Percentiles rank a stretch among this genome's conserved stretches.
These are phyloP conservation scores for Onychostoma macrolepis DNA, from an alignment of 2,113 vertebrate species.

Conservation along the genomic window DNA sequence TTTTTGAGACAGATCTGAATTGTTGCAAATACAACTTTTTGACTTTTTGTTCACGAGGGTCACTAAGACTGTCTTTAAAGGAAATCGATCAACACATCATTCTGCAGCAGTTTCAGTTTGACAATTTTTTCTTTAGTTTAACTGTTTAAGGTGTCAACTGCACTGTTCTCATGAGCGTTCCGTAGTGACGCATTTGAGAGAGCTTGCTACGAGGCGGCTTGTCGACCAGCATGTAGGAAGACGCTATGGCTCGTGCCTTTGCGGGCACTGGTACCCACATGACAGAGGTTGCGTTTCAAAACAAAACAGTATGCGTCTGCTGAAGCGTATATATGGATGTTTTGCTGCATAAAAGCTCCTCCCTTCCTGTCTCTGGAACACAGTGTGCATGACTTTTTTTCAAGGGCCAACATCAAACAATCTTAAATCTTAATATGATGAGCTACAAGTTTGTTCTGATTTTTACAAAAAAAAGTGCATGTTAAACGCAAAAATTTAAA, in stretches of 20 bases:
- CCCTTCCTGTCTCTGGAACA: slow-evolving; percentile 46
- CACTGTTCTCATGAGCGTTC: slow-evolving; percentile 7
- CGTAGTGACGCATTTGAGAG: slow-evolving; percentile 52
- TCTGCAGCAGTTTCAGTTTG: slow-evolving; percentile 53
- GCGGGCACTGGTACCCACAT: slow-evolving; percentile 17
- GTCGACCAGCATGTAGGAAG: background rate
- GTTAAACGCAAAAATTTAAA: background rate
- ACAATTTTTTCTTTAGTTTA: slow-evolving; percentile 22
- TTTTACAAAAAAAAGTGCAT: background rate
- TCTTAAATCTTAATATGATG: background rate
- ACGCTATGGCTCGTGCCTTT: slow-evolving; percentile 7
- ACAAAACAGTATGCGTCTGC: slow-evolving; percentile 13
- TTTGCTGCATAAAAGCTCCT: slow-evolving; percentile 40
- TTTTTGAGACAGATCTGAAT: background rate
- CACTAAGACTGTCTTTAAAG: slow-evolving; percentile 41
- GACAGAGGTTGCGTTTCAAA: background rate
- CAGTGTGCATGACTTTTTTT: background rate
- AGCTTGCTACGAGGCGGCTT: background rate
- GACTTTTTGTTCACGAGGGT: background rate
- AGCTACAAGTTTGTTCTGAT: background rate
- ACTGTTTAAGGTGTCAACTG: slow-evolving; percentile 44
- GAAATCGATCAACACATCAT: slow-evolving; percentile 46
- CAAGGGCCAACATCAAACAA: background rate
- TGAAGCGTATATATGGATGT: slow-evolving; percentile 30
- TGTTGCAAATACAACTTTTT: background rate